Base-by-base conservation (phyloP, 2,797 vertebrate genomes). In the Tolypeutes matacus region DNA sequence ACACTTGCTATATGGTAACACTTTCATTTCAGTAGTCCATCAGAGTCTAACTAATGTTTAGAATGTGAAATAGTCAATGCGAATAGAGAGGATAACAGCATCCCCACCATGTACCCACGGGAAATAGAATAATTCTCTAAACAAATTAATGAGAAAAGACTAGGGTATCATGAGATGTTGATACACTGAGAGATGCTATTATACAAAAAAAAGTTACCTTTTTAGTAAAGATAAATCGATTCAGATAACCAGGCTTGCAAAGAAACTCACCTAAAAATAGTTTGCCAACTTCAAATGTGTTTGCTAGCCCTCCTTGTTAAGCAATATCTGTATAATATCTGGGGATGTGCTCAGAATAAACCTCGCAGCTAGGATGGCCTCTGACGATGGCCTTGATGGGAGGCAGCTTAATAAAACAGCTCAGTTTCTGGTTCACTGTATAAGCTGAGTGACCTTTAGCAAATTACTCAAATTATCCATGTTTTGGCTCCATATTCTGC, bases 201-300 rank as follows among this genome's bases (percentile, higher is more conserved):
- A 46, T 46, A 72, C 23, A 29, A 31, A 36, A 83, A 88, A 84
- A 76, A 72, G 23, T 42, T 73, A 31, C 5, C 21, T 77, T 91
- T 89, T 76, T 31, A 62, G 15, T 84, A 78, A 92, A 85, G 77
- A 69, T 25, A 80, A 92, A 72, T 46, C 49, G 62, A 46, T 31
- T 80, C 42, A 85, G 42, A 64, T 62, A 62, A 62, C 0, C 7
- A 85, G 25, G 31, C n/a, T 31, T 29, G 12, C 14, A 72, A 8
- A 82, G 36, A 42, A 15, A 67, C 46, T 82, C 83, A 62, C 34
- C 73, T 80, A 77, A 69, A 94, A 60, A 93, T 0, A 51, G 46
- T 46, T 53, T 77, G 49, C 11, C 53, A 51, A n/a, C 58, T 93
- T 96, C 49, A 96, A 65, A 80, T 15, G 65, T 65, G 21, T 42